Evolutionary conservation across 2,113 vertebrate genomes (phyloP).

Genomic region (Maccullochella peelii): DNA sequence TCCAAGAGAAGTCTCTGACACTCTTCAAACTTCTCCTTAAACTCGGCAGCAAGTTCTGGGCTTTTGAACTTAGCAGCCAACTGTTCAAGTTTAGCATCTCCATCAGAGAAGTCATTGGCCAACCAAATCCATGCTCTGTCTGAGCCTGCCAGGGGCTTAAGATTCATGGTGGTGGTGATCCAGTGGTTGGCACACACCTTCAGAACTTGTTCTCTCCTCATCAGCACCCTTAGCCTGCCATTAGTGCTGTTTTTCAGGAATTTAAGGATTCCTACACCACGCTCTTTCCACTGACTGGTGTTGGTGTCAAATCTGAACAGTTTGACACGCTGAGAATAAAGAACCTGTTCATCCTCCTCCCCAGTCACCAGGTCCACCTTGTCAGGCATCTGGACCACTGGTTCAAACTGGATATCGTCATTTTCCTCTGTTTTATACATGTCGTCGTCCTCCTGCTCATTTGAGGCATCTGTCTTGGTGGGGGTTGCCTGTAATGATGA

Average conservation of each 20-base stretch:
- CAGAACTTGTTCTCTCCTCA: conserved; percentile 96
- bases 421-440: conserved; percentile 95
- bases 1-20: conserved; percentile 93
- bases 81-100: conserved; percentile 91
- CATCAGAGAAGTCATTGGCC: conserved; percentile 96
- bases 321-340: conserved; percentile 95
- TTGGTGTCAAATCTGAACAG: conserved; percentile 94
- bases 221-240: conserved; percentile 93
- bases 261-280: conserved; percentile 94
- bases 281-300: conserved; percentile 96
- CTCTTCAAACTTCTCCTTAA: conserved; percentile 96
- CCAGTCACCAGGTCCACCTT: conserved; percentile 96
- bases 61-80: conserved; percentile 97
- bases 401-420: conserved; percentile 97
- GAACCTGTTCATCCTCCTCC: conserved; percentile 94
- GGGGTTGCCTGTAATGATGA: conserved; percentile 75
- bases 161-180: conserved; percentile 98
- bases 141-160: conserved; percentile 94
- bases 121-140: conserved; percentile 98
- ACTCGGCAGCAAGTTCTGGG: conserved; percentile 92
- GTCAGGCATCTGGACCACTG: conserved; percentile 97
- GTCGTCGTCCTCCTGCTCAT: conserved; percentile 89
- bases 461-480: conserved; percentile 77
- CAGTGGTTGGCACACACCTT: conserved; percentile 99
- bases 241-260: conserved; percentile 94